A percentile compares a stretch with the other conserved stretches of the same genome.
Conservation (phyloP, 2,797 vertebrate genomes). For the Eidolon dupreanum region DNA sequence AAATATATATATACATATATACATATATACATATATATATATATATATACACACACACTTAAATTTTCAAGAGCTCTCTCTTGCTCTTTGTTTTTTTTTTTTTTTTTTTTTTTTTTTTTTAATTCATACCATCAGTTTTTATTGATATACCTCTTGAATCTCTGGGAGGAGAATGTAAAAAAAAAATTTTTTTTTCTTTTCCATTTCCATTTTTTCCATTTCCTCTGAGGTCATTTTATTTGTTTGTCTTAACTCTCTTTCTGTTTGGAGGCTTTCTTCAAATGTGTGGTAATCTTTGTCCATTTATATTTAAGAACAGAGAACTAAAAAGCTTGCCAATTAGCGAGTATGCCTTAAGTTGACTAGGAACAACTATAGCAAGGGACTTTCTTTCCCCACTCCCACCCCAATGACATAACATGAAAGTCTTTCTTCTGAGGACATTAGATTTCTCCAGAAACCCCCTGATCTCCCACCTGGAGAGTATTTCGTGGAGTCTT, state of each 20-base stretch:
- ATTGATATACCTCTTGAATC: not conserved
- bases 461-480: not conserved
- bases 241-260: not conserved
- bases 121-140: not conserved
- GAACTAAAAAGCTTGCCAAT: not conserved
- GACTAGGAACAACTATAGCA: not conserved
- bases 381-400: not conserved
- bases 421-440: not conserved
- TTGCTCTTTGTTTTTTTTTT: not conserved
- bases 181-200: not conserved
- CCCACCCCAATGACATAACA: not conserved
- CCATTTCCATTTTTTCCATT: slow-evolving; percentile 5
- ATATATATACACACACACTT: too few species aligned
- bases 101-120: not conserved
- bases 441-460: not conserved
- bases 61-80: not conserved
- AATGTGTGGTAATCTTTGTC: not conserved
- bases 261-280: slow-evolving; percentile 28
- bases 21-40: not conserved
- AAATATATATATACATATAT: not conserved
- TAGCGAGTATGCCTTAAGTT: not conserved
- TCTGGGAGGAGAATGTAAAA: not conserved
- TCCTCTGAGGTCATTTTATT: not conserved
- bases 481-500: not conserved
- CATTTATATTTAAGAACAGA: not conserved